Conservation (phyloP, 2,888 invertebrate species). For the Ariolimax columbianus region DNA sequence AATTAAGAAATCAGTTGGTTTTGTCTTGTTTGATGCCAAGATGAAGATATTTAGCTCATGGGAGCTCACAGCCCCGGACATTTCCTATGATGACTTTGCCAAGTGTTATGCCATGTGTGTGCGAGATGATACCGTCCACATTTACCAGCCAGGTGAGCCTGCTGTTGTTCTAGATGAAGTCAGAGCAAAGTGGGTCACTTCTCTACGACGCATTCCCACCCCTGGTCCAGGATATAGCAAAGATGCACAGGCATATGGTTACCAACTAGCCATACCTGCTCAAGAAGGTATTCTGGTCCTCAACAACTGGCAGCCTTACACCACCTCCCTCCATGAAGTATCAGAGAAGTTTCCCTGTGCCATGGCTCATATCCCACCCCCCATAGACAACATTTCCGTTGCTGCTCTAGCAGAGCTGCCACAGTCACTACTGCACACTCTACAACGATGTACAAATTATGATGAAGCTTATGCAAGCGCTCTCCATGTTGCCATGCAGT, state of each 20-base stretch:
- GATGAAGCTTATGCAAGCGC: conserved; percentile 73
- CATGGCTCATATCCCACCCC: conserved; percentile 72
- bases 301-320: conserved; percentile 74
- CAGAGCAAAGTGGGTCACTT: conserved; percentile 73
- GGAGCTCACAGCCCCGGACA: conserved; percentile 72
- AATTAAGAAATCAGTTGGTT: conserved; percentile 75
- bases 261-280: conserved; percentile 68
- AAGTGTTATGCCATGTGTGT: conserved; percentile 71
- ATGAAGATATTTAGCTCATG: conserved; percentile 71
- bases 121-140: conserved; percentile 72
- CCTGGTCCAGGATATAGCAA: conserved; percentile 53
- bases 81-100: conserved; percentile 74
- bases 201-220: conserved; percentile 66
- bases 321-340: conserved; percentile 72
- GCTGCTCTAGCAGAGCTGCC: conserved; percentile 68
- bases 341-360: conserved; percentile 66
- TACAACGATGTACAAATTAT: conserved; percentile 67
- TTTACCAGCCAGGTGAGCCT: conserved; percentile 74
- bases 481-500: conserved; percentile 69
- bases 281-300: conserved; percentile 70
- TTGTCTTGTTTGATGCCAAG: conserved; percentile 75
- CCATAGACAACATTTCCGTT: conserved; percentile 74
- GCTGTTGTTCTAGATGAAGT: conserved; percentile 74
- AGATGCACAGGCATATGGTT: conserved; percentile 65
- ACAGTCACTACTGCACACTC: conserved; percentile 58